Evolutionary conservation across 2,888 invertebrate genomes (phyloP), one percentile per base, ranked within the genome.

Genomic region (Nasonia oneida): DNA sequence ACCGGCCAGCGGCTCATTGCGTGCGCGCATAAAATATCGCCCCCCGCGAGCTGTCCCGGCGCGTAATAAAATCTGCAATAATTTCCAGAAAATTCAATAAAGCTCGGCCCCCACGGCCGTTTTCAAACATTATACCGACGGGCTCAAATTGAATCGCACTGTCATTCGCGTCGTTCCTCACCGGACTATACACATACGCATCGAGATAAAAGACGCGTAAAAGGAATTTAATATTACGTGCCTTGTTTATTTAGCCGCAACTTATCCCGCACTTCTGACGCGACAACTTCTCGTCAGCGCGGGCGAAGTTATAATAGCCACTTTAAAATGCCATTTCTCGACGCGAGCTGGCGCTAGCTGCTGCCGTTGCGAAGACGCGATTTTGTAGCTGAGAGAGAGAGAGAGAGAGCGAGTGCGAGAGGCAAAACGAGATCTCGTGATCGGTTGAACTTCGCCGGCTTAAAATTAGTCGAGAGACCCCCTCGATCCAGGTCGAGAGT

Each of bases 71-170:
- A 85, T 82, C 78, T 50, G 82, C 74, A 82, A 81, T 85, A 82
- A 85, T 85, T 82, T 29, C 57, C 67, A 23, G 57, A 61, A 85
- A 85, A 85, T 78, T 85, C 85, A 85, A 85, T 85, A 85, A 85
- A 85, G 74, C 70, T 53, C 37, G 77, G 77, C 42, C 39, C 33
- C 39, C 3, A 42, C 33, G 47, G 15, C 82, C 82, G 47, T 78
- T 82, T 42, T 79, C 73, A 82, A 82, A 82, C 85, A 81, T 82
- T 82, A 82, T 73, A 61, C 57, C n/a, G n/a, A 61, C 81, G 53
- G 71, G 73, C 81, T 84, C 50, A 84, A 84, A 81, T 81, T 84
- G 84, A 84, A 80, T 80, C 74, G 29, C 14, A 5, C 67, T n/a
- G 73, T 42, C 73, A 23, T 23, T 10, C 39, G 39, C 10, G 2